Conservation (phyloP, 1,140 invertebrate genomes). For the Heliothis virescens region DNA sequence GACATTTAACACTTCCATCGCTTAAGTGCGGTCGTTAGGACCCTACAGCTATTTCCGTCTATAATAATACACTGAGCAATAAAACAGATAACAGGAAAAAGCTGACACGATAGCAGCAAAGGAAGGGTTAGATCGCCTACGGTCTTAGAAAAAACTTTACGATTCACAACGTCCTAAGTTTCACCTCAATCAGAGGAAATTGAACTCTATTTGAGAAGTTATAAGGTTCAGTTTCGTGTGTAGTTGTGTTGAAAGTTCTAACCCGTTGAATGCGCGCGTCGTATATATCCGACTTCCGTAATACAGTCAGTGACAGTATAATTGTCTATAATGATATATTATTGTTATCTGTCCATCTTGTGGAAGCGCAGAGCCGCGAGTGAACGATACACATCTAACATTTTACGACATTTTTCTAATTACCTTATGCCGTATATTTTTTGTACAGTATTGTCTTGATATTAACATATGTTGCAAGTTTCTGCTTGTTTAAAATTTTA, state of each 20-base stretch:
- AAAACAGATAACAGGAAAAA: slow-evolving; percentile 67
- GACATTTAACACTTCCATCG: slow-evolving; percentile 41
- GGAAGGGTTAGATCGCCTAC: slow-evolving; percentile 65
- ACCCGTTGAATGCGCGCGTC: slow-evolving; percentile 57
- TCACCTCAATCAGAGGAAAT: slow-evolving; percentile 17
- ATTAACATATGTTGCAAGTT: neutral
- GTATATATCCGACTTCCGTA: slow-evolving; percentile 56
- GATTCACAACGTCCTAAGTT: slow-evolving; percentile 10
- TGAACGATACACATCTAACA: slow-evolving; percentile 64
- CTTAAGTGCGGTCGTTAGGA: slow-evolving; percentile 53
- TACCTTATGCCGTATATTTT: slow-evolving; percentile 24
- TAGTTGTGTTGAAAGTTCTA: neutral
- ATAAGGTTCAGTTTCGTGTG: slow-evolving; percentile 48
- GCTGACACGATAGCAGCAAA: slow-evolving; percentile 61
- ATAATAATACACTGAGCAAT: slow-evolving; percentile 59
- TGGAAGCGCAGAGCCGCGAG: slow-evolving; percentile 50
- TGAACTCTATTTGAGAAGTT: slow-evolving; percentile 6
- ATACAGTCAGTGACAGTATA: slow-evolving; percentile 58
- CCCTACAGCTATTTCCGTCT: slow-evolving; percentile 60
- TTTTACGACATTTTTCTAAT: slow-evolving; percentile 49
- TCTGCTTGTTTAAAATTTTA: neutral
- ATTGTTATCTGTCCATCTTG: slow-evolving; percentile 67
- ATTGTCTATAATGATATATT: slow-evolving; percentile 74
- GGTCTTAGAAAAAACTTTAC: slow-evolving; percentile 60
- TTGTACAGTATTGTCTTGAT: neutral